Conservation (phyloP, 2,888 invertebrate genomes). For the Trissonchulus sp. region DNA sequence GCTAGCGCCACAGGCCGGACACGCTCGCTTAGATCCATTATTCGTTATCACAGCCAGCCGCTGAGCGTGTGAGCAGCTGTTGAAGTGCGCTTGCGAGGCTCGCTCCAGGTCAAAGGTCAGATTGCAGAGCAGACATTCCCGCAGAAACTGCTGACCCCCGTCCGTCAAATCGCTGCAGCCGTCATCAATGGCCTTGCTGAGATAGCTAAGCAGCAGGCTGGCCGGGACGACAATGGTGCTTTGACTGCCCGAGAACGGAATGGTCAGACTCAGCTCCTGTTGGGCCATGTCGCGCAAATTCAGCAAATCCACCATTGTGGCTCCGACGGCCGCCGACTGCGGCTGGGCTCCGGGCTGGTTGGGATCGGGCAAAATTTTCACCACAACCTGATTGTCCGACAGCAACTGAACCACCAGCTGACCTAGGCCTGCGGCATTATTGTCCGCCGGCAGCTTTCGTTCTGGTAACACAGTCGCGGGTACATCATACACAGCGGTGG, state of each 20-base stretch:
- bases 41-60: neutral
- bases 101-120: conserved; percentile 36
- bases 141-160: conserved; percentile 28
- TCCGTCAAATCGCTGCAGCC: neutral
- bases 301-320: neutral
- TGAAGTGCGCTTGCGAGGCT: conserved; percentile 43
- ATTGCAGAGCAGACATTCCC: conserved; percentile 41
- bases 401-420: neutral
- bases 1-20: too few relatives aligned
- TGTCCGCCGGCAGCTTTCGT: too few relatives aligned
- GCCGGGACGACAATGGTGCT: neutral
- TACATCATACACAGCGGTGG: too few relatives aligned
- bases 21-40: too few relatives aligned
- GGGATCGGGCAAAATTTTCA: neutral
- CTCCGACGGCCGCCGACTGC: too few relatives aligned
- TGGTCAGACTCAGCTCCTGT: neutral
- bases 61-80: conserved; percentile 45
- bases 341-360: too few relatives aligned
- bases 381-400: neutral
- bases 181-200: neutral
- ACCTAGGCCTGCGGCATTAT: neutral
- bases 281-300: neutral
- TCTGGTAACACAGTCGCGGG: too few relatives aligned
- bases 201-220: neutral
- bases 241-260: neutral